Conservation (phyloP, 1,140 invertebrate genomes). For the Oryctes rhinoceros region DNA sequence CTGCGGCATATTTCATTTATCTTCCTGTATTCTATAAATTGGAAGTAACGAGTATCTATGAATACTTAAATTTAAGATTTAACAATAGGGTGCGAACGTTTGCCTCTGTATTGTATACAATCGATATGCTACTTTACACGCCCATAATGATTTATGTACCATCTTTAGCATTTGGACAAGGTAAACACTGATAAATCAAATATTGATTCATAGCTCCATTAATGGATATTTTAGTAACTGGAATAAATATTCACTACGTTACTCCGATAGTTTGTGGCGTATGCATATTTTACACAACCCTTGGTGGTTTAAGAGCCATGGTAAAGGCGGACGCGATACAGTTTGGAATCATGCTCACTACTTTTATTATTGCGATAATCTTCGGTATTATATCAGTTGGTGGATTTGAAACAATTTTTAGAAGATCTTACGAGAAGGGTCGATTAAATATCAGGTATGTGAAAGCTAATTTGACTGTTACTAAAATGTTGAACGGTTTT, state of each 20-base stretch:
- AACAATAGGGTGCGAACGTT: conserved; percentile 65
- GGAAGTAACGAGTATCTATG: conserved; percentile 77
- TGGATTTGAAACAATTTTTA: conserved; percentile 65
- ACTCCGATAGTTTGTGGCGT: conserved; percentile 73
- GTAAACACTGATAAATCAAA: background rate
- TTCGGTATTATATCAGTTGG: conserved; percentile 72
- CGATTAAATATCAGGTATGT: conserved; percentile 57
- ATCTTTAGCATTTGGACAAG: conserved; percentile 64
- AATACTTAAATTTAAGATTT: conserved; percentile 68
- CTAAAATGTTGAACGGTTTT: conserved; percentile 47
- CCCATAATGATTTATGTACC: conserved; percentile 72
- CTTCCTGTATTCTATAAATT: conserved; percentile 78
- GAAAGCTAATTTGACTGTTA: background rate
- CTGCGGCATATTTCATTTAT: conserved; percentile 57
- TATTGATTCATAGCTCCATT: too few species aligned
- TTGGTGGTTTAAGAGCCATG: conserved; percentile 78
- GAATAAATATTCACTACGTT: conserved; percentile 68
- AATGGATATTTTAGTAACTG: conserved; percentile 68
- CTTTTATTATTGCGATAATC: conserved; percentile 69
- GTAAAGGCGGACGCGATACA: conserved; percentile 77
- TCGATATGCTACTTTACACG: conserved; percentile 64
- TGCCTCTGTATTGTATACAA: conserved; percentile 67
- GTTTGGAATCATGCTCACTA: conserved; percentile 70
- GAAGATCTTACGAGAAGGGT: conserved; percentile 61
- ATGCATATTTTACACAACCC: conserved; percentile 75